phyloP scores from a whole-genome alignment of 2,113 vertebrate genomes.

The Notiomystis cincta region DNA sequence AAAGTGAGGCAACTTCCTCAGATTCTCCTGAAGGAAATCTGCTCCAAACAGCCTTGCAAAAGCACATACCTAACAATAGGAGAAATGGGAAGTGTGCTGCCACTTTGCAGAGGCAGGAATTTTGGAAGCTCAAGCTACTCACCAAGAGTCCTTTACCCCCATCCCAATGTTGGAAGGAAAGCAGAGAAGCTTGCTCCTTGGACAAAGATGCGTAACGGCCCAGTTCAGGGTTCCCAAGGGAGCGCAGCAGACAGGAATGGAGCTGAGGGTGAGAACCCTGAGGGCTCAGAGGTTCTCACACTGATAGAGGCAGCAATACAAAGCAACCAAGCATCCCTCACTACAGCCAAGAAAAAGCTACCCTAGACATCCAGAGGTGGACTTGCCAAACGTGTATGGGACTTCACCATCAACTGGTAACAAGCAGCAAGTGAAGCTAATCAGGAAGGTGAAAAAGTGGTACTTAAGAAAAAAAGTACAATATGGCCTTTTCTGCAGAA shows the following conservation, averaged over 20 bases:
- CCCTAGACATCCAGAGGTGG: not conserved
- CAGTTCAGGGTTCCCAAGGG: not conserved
- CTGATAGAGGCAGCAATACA: rapidly evolving
- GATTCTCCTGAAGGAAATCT: not conserved
- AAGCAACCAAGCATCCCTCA: not conserved
- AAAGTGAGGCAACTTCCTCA: not conserved
- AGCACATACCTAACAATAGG: not conserved
- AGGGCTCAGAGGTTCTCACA: rapidly evolving
- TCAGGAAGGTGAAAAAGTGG: not conserved
- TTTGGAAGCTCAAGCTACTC: rapidly evolving
- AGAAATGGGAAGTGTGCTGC: not conserved
- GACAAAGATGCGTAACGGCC: not conserved
- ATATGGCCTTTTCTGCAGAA: not conserved
- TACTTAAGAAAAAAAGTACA: not conserved
- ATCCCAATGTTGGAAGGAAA: rapidly evolving
- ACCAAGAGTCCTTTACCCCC: not conserved
- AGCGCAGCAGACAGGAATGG: not conserved
- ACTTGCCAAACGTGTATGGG: not conserved
- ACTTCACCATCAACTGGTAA: not conserved
- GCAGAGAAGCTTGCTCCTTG: not conserved
- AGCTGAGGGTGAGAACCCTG: not conserved
- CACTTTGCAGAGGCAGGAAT: not conserved
- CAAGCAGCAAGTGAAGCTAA: not conserved
- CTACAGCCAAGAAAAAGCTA: not conserved
- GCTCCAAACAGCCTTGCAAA: not conserved